Evolutionary conservation across 2,797 vertebrate genomes (phyloP), one percentile per base, ranked within the genome.

Genomic region (Microcaecilia unicolor): DNA sequence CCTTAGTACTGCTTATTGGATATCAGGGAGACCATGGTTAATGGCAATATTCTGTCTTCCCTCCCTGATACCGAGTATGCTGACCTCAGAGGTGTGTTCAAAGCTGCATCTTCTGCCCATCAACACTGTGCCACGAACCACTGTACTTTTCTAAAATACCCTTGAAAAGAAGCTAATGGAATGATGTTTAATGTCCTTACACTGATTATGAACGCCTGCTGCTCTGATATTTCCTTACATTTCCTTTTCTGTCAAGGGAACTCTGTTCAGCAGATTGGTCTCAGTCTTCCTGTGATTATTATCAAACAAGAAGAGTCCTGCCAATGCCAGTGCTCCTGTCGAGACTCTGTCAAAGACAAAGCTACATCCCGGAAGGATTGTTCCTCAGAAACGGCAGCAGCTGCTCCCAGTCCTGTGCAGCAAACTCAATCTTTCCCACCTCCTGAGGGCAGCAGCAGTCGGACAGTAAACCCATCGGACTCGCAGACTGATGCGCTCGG

Each of bases 231-330:
- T 21, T 26, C n/a, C 25, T 26, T 26, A 11, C 57, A 31, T 67
- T 2, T 7, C 51, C 55, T 58, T 61, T 65, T 56, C 51, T 63
- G 51, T 48, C 9, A 75, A 99, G 96, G 95, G 52, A 94, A 54
- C 61, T 78, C 92, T 2, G 86, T 99, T 50, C 95, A 97, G 59
- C 95, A 98, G 78, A 97, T 98, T 6, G 96, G 95, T 55, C 88
- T 99, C 70, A 98, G 94, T 31, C 81, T 99, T 55, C 96, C 96
- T 2, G 93, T 99, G 68, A 98, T 99, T 70, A 98, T 99, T 75
- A 99, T 99, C 73, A 99, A 99, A 70, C 96, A 98, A 81, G 96
- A 99, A 64, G 94, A 98, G 58, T 90, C 91, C 17, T 99, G 96
- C 68, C 93, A 97, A 83, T 99, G 96, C 67, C 91, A 98, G 36